phyloP scores from a whole-genome alignment of 2,113 vertebrate species.

The Pteronura brasiliensis region DNA sequence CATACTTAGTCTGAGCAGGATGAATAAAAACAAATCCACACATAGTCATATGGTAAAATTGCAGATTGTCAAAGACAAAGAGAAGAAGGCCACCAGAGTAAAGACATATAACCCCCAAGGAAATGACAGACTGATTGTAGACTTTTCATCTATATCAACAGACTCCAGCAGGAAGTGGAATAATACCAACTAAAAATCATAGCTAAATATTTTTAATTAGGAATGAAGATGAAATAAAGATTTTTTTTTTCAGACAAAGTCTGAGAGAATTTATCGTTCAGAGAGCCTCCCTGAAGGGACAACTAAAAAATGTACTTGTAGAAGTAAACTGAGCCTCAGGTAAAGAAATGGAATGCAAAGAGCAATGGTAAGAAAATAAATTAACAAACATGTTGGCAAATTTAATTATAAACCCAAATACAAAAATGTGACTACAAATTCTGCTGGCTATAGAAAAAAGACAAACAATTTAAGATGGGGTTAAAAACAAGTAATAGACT shows the following conservation, averaged over 20 bases:
- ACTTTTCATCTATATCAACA: not conserved
- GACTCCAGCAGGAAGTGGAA: not conserved
- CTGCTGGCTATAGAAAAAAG: not conserved
- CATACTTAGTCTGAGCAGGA: not conserved
- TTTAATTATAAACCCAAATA: not conserved
- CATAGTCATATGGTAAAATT: not conserved
- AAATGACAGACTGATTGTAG: not conserved
- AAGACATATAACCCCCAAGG: not conserved
- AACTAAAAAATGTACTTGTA: not conserved
- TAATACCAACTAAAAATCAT: not conserved
- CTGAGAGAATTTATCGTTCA: not conserved
- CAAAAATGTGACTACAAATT: not conserved
- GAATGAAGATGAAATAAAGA: slow-evolving; percentile 13
- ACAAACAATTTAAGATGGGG: not conserved
- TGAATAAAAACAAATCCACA: not conserved
- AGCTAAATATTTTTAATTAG: not conserved
- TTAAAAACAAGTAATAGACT: not conserved
- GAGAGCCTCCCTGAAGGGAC: not conserved
- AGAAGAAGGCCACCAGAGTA: not conserved
- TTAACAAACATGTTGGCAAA: not conserved
- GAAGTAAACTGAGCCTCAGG: not conserved
- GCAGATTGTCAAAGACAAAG: not conserved
- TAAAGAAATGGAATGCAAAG: not conserved
- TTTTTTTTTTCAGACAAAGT: not conserved
- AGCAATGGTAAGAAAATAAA: not conserved